Evolutionary conservation across 2,888 invertebrate species (phyloP).

Genomic region (Himalopsyche japonica): DNA sequence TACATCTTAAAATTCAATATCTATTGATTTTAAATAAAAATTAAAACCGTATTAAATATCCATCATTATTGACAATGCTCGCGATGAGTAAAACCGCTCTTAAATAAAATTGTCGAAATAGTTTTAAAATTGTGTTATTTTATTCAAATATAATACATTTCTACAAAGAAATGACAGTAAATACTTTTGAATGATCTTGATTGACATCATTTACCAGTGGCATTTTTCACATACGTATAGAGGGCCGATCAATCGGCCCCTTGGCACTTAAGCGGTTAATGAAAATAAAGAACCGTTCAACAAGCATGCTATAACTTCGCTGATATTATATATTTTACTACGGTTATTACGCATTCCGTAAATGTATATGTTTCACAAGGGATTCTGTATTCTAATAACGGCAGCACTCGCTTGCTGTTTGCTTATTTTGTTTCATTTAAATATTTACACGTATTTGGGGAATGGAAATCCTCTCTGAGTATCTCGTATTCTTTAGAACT

Average conservation of each 20-base stretch:
- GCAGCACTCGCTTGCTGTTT: neutral
- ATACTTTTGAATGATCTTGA: neutral
- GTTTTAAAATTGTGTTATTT: no score
- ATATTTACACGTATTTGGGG: neutral
- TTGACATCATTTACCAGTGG: no score
- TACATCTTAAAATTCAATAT: no score
- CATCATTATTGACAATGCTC: no score
- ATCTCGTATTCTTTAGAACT: neutral
- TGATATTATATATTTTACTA: neutral
- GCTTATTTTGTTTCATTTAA: neutral
- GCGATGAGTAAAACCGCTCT: no score
- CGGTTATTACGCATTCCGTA: neutral
- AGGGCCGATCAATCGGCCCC: no score
- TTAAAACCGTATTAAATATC: no score
- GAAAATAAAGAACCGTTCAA: neutral
- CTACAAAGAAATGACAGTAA: neutral
- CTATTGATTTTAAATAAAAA: no score
- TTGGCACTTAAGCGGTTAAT: no score
- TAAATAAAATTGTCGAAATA: no score
- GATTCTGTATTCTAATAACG: neutral
- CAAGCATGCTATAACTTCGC: neutral
- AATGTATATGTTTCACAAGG: neutral
- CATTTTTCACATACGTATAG: no score
- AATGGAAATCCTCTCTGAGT: neutral
- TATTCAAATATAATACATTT: neutral